These are phyloP conservation scores for Takifugu bimaculatus DNA, from an alignment of 2,113 vertebrate genomes.

Conservation along the genomic window DNA sequence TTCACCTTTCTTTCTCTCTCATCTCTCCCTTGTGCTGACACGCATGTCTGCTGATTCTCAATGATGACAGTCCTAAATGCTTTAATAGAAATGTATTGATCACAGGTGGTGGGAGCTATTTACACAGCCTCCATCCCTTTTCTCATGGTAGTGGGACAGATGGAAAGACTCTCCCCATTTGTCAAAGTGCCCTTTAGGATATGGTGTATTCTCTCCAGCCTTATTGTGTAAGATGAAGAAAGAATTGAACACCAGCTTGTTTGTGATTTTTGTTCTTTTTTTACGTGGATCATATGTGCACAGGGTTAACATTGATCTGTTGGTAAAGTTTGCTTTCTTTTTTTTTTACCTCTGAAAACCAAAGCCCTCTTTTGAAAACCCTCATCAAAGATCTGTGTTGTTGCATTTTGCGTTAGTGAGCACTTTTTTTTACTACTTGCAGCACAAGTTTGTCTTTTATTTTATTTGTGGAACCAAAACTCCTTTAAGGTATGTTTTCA, in stretches of 20 bases:
- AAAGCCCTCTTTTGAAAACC: too few species aligned
- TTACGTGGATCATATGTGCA: too few species aligned
- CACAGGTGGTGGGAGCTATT: slow-evolving; percentile 43
- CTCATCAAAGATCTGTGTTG: too few species aligned
- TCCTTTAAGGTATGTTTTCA: too few species aligned
- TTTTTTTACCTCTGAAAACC: too few species aligned
- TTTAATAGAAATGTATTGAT: slow-evolving; percentile 71
- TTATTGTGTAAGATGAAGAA: neutral
- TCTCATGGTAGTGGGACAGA: neutral
- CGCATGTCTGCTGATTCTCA: slow-evolving; percentile 44
- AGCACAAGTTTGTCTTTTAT: too few species aligned
- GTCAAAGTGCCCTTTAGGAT: slow-evolving; percentile 27
- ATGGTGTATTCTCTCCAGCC: neutral
- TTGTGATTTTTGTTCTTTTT: too few species aligned
- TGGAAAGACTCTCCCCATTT: neutral
- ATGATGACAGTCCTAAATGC: slow-evolving; percentile 63
- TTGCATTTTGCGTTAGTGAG: too few species aligned
- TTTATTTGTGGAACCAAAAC: too few species aligned
- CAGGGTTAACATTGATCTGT: too few species aligned
- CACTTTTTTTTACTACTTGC: too few species aligned
- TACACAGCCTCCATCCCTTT: slow-evolving; percentile 16
- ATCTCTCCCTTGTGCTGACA: slow-evolving; percentile 36
- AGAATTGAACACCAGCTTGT: neutral
- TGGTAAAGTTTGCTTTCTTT: too few species aligned
- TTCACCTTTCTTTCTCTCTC: slow-evolving; percentile 51